Percentiles rank a stretch among this genome's conserved stretches.
phyloP scores from a whole-genome alignment of 1,140 invertebrate species.

The Bombus terrestris region DNA sequence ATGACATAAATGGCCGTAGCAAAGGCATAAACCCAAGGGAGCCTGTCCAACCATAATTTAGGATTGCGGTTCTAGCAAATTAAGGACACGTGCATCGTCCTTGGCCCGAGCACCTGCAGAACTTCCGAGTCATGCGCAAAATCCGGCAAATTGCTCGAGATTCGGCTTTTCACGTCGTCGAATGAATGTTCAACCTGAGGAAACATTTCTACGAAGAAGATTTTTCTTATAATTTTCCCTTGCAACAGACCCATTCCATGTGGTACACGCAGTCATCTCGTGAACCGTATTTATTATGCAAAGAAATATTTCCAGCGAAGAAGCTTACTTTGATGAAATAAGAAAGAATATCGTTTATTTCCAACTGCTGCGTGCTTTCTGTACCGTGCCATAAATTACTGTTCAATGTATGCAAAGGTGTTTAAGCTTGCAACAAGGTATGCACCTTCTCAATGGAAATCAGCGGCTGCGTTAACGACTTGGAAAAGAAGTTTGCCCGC shows the following conservation, averaged over 20 bases:
- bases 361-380: background rate
- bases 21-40: constrained; percentile 1
- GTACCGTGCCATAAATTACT: background rate
- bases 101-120: constrained; percentile 10
- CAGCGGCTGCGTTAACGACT: background rate
- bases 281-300: too few species aligned
- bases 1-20: background rate
- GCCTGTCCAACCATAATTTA: constrained; percentile 15
- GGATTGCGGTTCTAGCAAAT: constrained; percentile 19
- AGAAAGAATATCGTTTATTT: background rate
- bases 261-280: too few species aligned
- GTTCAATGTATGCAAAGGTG: background rate
- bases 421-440: too few species aligned
- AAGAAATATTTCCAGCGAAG: background rate
- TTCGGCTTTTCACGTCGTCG: background rate
- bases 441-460: background rate
- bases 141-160: background rate
- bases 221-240: too few species aligned
- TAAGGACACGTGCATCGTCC: constrained; percentile 9
- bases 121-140: background rate
- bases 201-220: background rate
- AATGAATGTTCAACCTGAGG: too few species aligned
- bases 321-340: background rate
- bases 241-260: too few species aligned
- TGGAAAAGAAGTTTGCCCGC: background rate